These are phyloP conservation scores for Calliphora vicina DNA, from an alignment of 1,140 invertebrate species.

Conservation along the genomic window DNA sequence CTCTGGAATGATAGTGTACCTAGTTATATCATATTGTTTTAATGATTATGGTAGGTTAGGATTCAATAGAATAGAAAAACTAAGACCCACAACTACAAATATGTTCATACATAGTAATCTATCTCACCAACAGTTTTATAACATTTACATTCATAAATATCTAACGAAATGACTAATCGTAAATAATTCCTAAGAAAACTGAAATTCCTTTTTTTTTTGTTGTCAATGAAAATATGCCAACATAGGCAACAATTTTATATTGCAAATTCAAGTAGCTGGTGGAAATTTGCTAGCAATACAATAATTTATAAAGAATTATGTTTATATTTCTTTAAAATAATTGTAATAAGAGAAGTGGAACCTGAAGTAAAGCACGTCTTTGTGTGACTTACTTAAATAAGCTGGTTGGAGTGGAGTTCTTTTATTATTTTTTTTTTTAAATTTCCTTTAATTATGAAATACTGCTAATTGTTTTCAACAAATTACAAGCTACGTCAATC, in stretches of 20 bases:
- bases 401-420: too few species aligned
- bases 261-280: too few species aligned
- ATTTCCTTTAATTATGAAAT: constrained; percentile 2
- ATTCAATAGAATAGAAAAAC: constrained; percentile 8
- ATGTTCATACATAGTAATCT: background rate
- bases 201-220: too few species aligned
- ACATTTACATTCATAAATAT: background rate
- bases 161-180: background rate
- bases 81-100: background rate
- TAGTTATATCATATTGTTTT: background rate
- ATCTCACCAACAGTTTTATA: background rate
- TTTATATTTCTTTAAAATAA: too few species aligned
- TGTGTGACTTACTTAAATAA: too few species aligned
- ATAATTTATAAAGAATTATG: too few species aligned
- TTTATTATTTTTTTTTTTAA: background rate
- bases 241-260: too few species aligned
- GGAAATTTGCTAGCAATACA: too few species aligned
- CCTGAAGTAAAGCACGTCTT: too few species aligned
- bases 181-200: background rate
- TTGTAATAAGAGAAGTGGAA: too few species aligned
- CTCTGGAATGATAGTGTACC: background rate
- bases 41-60: constrained; percentile 15
- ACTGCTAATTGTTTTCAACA: background rate
- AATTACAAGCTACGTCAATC: background rate
- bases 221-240: too few species aligned